phyloP scores from a whole-genome alignment of 2,888 invertebrate genomes.

The Drosophila hawaiiensis region DNA sequence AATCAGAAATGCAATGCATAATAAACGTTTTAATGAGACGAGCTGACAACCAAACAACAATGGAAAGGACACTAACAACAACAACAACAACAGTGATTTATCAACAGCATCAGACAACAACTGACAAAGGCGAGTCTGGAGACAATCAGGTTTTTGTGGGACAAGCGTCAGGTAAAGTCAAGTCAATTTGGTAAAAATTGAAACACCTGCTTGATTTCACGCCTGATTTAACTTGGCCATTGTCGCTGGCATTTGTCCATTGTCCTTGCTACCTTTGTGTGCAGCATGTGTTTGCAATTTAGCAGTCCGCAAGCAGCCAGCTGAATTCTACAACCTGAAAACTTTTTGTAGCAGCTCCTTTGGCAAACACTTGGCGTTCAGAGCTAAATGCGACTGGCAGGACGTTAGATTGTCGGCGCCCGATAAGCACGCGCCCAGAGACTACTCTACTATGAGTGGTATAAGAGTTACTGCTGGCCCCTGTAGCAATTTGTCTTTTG shows the following conservation, averaged over 20 bases:
- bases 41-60: slow-evolving; percentile 52
- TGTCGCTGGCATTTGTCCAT: slow-evolving; percentile 59
- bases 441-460: neutral
- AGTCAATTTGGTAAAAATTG: slow-evolving; percentile 80
- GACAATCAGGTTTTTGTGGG: slow-evolving; percentile 4
- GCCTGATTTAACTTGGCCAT: slow-evolving; percentile 81
- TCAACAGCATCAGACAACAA: slow-evolving; percentile 48
- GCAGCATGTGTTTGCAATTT: slow-evolving; percentile 81
- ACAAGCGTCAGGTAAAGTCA: slow-evolving; percentile 50
- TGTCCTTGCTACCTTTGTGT: slow-evolving; percentile 30
- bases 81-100: slow-evolving; percentile 51
- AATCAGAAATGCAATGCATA: slow-evolving; percentile 76
- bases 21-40: slow-evolving; percentile 76
- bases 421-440: slow-evolving; percentile 44
- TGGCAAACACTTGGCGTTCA: slow-evolving; percentile 75
- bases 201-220: slow-evolving; percentile 82
- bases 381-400: slow-evolving; percentile 45
- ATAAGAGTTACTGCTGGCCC: slow-evolving; percentile 36
- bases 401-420: slow-evolving; percentile 58
- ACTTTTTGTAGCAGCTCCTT: slow-evolving; percentile 31
- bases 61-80: slow-evolving; percentile 15
- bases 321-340: slow-evolving; percentile 67
- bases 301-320: slow-evolving; percentile 69
- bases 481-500: slow-evolving; percentile 78
- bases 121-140: slow-evolving; percentile 29